Evolutionary conservation across 2,113 vertebrate species (phyloP), one percentile per base, ranked within the genome.

Genomic region (Dromiciops gliroides): DNA sequence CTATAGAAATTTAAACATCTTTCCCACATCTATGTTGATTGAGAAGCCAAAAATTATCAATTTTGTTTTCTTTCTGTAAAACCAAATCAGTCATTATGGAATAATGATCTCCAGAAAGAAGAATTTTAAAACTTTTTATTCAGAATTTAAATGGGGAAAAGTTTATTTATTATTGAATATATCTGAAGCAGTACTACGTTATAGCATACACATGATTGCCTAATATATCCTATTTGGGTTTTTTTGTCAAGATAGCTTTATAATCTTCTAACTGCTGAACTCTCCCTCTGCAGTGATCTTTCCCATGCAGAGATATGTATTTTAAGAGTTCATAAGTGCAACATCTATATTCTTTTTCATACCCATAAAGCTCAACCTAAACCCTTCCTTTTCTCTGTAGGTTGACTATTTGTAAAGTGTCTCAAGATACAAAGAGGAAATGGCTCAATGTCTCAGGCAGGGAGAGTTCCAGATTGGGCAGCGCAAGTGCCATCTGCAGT

Each of bases 341-440:
- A 90, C 67, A 56, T 90, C 88, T 91, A 94, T 92, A 83, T 96
- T 95, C 16, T 89, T 75, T 92, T 96, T 97, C 93, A 93, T 97
- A 89, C 90, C 95, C 90, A 90, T 14, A 75, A 95, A 95, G 92
- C 94, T 97, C 96, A 96, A 92, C 91, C 91, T 96, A 96, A 97
- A 97, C 97, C 97, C 96, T 98, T 97, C 96, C 96, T 98, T 97
- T 98, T 97, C 91, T 97, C 97, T 97, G 89, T 98, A 97, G 97
- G 97, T 97, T 97, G 97, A 96, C 92, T 98, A 96, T 97, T 97
- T 97, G 92, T 98, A 97, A 98, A 97, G 91, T 97, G 95, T 97
- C 96, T 96, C 96, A 96, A 95, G 75, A 97, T 83, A 92, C 96
- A 96, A 91, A 94, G 96, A 97, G 96, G 94, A 96, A 94, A 91